These are phyloP conservation scores for Sphenodon punctatus DNA, from an alignment of 2,797 vertebrate genomes.

Conservation along the genomic window DNA sequence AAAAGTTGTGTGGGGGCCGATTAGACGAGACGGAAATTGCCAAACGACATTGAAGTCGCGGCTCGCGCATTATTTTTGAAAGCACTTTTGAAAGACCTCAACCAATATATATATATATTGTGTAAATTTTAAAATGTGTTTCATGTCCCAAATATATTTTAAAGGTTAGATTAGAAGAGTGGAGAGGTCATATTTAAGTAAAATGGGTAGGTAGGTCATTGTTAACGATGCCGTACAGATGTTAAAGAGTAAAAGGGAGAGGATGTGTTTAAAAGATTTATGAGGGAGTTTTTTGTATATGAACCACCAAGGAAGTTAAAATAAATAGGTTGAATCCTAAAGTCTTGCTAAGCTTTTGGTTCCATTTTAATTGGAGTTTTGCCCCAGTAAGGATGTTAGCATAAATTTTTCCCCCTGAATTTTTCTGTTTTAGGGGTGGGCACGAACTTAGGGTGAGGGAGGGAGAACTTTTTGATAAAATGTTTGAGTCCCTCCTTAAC, in stretches of 20 bases:
- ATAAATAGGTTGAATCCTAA: slow-evolving; percentile 69
- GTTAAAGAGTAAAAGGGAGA: slow-evolving; percentile 48
- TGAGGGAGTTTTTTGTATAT: slow-evolving; percentile 60
- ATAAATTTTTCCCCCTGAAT: no score
- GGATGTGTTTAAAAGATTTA: slow-evolving; percentile 64
- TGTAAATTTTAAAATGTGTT: slow-evolving; percentile 48
- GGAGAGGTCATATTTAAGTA: slow-evolving; percentile 65
- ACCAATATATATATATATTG: no score
- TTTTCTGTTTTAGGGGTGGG: no score
- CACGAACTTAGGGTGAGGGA: no score
- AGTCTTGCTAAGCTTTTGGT: slow-evolving; percentile 54
- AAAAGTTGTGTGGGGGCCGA: no score
- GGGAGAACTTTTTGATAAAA: slow-evolving; percentile 16
- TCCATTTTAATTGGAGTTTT: slow-evolving; percentile 65
- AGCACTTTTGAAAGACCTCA: no score
- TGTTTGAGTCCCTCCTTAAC: no score
- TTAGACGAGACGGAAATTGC: no score
- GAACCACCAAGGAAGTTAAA: slow-evolving; percentile 51
- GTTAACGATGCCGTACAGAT: slow-evolving; percentile 46
- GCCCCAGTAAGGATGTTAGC: slow-evolving; percentile 64
- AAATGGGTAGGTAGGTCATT: slow-evolving; percentile 51
- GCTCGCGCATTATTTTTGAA: no score
- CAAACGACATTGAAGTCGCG: no score
- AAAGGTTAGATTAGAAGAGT: slow-evolving; percentile 57
- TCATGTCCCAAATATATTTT: slow-evolving; percentile 37